Conservation (phyloP, 2,888 invertebrate species). For the Idaea biselata region DNA sequence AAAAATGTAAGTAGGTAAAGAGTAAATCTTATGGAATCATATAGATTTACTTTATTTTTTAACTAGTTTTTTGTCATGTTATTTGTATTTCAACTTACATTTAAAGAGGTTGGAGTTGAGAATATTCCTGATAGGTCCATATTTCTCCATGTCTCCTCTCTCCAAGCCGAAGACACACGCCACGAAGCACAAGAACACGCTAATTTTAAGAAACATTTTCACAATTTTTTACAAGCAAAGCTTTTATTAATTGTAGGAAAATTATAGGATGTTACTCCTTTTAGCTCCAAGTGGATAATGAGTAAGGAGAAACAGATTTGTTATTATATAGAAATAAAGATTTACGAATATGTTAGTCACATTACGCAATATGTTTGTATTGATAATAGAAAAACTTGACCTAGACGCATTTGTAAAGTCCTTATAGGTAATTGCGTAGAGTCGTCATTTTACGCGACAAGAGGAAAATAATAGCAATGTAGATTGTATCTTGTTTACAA, state of each 20-base stretch:
- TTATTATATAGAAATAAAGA: background rate
- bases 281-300: background rate
- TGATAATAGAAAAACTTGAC: background rate
- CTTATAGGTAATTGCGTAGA: background rate
- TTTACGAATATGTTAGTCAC: background rate
- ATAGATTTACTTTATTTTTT: no score
- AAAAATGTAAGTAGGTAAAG: background rate
- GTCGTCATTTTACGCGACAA: background rate
- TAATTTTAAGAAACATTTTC: slow-evolving; percentile 11
- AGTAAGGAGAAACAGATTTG: background rate
- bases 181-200: slow-evolving; percentile 12
- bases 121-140: slow-evolving; percentile 12
- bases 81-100: slow-evolving; percentile 9
- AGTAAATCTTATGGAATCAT: background rate
- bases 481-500: background rate
- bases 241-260: background rate
- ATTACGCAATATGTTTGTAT: background rate
- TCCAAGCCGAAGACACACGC: slow-evolving; percentile 10
- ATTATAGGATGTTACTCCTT: background rate
- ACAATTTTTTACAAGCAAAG: background rate
- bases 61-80: background rate
- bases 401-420: background rate
- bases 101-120: slow-evolving; percentile 13
- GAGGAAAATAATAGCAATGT: background rate
- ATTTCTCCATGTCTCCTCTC: slow-evolving; percentile 15